A percentile compares a stretch with the other conserved stretches of the same genome.
Conservation (phyloP, 2,113 vertebrate species). For the Epinephelus fuscoguttatus region DNA sequence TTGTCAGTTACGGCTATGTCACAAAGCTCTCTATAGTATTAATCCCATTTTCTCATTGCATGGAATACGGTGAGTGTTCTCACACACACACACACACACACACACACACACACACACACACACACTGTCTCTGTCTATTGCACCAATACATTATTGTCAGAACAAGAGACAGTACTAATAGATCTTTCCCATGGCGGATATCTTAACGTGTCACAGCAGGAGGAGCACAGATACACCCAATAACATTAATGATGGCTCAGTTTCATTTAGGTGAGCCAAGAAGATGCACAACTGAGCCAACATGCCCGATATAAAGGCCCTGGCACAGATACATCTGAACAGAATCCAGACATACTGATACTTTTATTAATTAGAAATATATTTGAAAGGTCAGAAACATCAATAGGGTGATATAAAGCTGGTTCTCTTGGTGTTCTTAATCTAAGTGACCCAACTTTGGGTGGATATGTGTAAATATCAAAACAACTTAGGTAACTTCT, state of each 20-base stretch:
- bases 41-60: constrained; percentile 40
- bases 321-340: no score
- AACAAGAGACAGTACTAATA: background rate
- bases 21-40: constrained; percentile 36
- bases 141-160: background rate
- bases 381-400: background rate
- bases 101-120: background rate
- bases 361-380: background rate
- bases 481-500: no score
- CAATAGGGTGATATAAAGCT: no score
- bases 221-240: background rate
- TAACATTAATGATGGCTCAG: background rate
- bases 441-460: no score
- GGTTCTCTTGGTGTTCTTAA: background rate
- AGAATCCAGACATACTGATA: background rate
- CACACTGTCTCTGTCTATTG: background rate
- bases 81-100: background rate
- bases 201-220: background rate
- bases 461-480: no score
- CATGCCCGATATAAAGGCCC: background rate
- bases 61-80: constrained; percentile 15
- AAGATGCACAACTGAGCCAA: background rate
- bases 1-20: constrained; percentile 23
- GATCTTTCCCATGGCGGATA: background rate
- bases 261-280: background rate